Conservation (phyloP, 2,888 invertebrate species). For the Ommatoiulus sabulosus region DNA sequence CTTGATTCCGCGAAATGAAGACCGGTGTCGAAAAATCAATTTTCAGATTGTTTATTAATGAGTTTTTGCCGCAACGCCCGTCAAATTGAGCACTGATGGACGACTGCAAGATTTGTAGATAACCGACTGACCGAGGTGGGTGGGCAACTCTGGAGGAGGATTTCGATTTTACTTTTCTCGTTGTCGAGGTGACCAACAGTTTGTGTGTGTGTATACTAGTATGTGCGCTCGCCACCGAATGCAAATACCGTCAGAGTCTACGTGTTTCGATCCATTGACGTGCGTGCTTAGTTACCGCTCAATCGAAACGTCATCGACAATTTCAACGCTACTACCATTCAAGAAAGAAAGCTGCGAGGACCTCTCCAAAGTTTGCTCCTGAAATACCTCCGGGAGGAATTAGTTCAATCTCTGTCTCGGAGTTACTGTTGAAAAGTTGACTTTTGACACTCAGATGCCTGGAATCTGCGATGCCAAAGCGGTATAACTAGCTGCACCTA, state of each 20-base stretch:
- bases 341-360: background rate
- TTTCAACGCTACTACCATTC: background rate
- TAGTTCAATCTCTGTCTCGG: too few species aligned
- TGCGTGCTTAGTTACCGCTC: background rate
- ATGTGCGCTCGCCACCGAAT: background rate
- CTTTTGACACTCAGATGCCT: background rate
- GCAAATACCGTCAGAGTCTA: background rate
- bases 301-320: background rate
- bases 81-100: background rate
- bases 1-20: background rate
- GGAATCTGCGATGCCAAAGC: background rate
- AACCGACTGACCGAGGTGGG: background rate
- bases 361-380: background rate
- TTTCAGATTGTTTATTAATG: slow-evolving; percentile 20
- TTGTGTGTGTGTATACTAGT: background rate
- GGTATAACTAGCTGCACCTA: too few species aligned
- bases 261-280: background rate
- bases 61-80: background rate
- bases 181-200: slow-evolving; percentile 16
- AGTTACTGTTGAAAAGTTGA: too few species aligned
- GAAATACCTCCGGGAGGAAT: background rate
- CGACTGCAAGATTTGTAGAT: background rate
- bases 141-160: background rate
- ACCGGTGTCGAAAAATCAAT: slow-evolving; percentile 3
- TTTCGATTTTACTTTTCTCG: background rate